Evolutionary conservation across 2,888 invertebrate species (phyloP).

Genomic region (Scaptomyza cyrtandrae): DNA sequence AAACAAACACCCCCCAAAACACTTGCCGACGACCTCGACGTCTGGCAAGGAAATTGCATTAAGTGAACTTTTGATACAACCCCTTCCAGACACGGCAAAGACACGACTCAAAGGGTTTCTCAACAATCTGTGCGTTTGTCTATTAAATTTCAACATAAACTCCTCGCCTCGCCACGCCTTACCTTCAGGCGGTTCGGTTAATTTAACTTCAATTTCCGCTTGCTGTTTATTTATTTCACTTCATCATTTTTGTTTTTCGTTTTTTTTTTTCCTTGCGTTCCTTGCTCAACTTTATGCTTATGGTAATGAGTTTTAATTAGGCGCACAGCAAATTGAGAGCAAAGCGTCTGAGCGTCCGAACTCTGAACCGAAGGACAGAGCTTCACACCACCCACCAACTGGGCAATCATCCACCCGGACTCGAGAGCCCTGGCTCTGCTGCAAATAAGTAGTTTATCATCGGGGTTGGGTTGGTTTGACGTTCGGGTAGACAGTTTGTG

Average conservation of each 20-base stretch:
- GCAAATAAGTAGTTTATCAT: slow-evolving; percentile 23
- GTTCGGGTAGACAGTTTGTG: slow-evolving; percentile 12
- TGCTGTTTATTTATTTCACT: slow-evolving; percentile 1
- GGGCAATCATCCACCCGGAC: slow-evolving; percentile 18
- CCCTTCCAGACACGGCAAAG: slow-evolving; percentile 16
- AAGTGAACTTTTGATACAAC: slow-evolving; percentile 41
- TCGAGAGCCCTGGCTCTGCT: slow-evolving; percentile 16
- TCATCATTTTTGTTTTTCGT: slow-evolving; percentile 3
- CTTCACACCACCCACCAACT: slow-evolving; percentile 31
- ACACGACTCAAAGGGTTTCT: slow-evolving; percentile 33
- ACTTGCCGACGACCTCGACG: slow-evolving; percentile 28
- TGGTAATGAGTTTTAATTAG: slow-evolving; percentile 80
- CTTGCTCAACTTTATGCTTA: slow-evolving; percentile 75
- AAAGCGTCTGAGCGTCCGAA: slow-evolving; percentile 38
- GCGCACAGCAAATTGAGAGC: slow-evolving; percentile 68
- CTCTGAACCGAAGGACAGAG: slow-evolving; percentile 23
- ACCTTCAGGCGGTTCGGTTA: slow-evolving; percentile 6
- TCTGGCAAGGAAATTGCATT: slow-evolving; percentile 80
- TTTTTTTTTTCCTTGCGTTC: too few species aligned
- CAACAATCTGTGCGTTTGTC: slow-evolving; percentile 34
- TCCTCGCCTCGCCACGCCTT: neutral
- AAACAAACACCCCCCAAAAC: slow-evolving; percentile 2
- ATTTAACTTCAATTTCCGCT: slow-evolving; percentile 64
- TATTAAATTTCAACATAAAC: neutral
- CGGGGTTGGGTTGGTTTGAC: slow-evolving; percentile 13